A percentile compares a stretch with the other conserved stretches of the same genome.
Conservation (phyloP, 2,797 vertebrate genomes). For the Amazona ochrocephala region DNA sequence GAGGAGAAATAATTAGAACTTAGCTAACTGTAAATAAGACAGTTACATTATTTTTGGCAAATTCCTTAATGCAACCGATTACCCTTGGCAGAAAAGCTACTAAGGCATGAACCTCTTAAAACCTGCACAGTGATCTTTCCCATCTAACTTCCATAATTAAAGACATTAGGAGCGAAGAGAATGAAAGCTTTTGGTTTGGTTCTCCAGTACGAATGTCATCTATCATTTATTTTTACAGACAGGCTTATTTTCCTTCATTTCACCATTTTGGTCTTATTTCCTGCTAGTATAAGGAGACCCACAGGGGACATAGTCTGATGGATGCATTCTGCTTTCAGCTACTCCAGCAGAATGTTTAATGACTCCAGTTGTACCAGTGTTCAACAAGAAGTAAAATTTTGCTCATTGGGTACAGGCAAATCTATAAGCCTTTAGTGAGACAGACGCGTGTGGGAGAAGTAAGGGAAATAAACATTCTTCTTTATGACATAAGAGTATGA, state of each 20-base stretch:
- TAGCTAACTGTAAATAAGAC: conserved; percentile 71
- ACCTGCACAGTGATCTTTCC: conserved; percentile 70
- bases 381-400: not conserved
- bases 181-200: conserved; percentile 74
- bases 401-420: not conserved
- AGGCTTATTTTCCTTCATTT: conserved; percentile 65
- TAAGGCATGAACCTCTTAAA: conserved; percentile 67
- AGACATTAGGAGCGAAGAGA: conserved; percentile 70
- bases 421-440: not conserved
- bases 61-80: conserved; percentile 70
- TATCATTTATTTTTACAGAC: conserved; percentile 76
- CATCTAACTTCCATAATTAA: conserved; percentile 79
- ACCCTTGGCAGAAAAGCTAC: conserved; percentile 62
- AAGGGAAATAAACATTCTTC: not conserved
- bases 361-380: not conserved
- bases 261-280: conserved; percentile 54
- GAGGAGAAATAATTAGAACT: conserved; percentile 68
- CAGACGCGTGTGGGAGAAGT: not conserved
- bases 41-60: conserved; percentile 73
- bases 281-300: not conserved
- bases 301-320: not conserved
- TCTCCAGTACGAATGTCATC: conserved; percentile 69
- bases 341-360: not conserved
- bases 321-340: not conserved
- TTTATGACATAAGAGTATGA: not conserved